phyloP scores from a whole-genome alignment of 2,888 invertebrate genomes.

The Gnatocerus cornutus region DNA sequence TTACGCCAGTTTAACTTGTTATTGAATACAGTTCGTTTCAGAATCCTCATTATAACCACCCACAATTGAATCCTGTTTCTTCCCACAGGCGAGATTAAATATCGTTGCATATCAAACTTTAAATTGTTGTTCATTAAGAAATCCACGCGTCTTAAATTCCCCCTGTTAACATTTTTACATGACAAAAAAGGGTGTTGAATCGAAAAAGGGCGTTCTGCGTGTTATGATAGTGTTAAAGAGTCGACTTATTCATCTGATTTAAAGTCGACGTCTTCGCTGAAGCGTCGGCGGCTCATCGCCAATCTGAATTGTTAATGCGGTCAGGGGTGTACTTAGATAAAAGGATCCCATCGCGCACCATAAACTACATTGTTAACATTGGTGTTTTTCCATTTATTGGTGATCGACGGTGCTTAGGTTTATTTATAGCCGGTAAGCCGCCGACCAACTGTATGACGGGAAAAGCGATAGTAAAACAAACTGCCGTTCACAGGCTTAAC shows the following conservation, averaged over 20 bases:
- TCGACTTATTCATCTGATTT: slow-evolving; percentile 65
- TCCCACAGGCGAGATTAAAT: not conserved
- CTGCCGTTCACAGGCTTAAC: slow-evolving; percentile 51
- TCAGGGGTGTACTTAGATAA: slow-evolving; percentile 61
- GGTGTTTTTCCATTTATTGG: slow-evolving; percentile 63
- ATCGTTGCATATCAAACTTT: not conserved
- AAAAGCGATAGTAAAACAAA: slow-evolving; percentile 61
- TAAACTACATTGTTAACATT: slow-evolving; percentile 63
- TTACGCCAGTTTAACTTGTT: slow-evolving; percentile 55
- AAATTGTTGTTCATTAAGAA: slow-evolving; percentile 34
- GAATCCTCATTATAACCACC: slow-evolving; percentile 41
- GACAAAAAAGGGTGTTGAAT: slow-evolving; percentile 66
- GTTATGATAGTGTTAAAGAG: slow-evolving; percentile 66
- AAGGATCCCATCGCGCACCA: slow-evolving; percentile 54
- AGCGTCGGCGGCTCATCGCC: slow-evolving; percentile 61
- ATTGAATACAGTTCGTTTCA: slow-evolving; percentile 51
- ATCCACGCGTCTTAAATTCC: slow-evolving; percentile 57
- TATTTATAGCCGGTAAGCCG: slow-evolving; percentile 60
- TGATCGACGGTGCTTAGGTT: slow-evolving; percentile 64
- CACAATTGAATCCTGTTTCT: slow-evolving; percentile 11
- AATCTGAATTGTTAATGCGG: slow-evolving; percentile 69
- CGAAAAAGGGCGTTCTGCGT: slow-evolving; percentile 64
- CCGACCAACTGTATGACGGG: slow-evolving; percentile 52
- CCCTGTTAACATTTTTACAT: slow-evolving; percentile 68
- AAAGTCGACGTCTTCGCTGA: slow-evolving; percentile 46